phyloP scores from a whole-genome alignment of 2,113 vertebrate species.

The Lophochroa leadbeateri region DNA sequence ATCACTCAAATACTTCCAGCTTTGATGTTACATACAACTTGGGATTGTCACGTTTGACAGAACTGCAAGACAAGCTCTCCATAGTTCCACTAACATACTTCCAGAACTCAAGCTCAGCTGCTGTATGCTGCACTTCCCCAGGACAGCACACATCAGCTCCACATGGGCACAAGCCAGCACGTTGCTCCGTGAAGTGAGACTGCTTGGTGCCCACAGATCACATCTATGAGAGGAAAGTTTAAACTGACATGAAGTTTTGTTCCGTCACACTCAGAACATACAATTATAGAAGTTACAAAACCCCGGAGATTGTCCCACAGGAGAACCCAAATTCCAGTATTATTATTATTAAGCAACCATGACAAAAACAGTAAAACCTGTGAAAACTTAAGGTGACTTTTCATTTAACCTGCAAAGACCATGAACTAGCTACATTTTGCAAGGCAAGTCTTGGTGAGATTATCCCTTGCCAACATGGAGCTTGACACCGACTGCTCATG shows the following conservation, averaged over 20 bases:
- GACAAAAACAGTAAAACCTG: not conserved
- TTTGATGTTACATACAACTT: not conserved
- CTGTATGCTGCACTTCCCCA: not conserved
- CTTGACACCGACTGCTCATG: not conserved
- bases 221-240: not conserved
- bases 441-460: not conserved
- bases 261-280: not conserved
- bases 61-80: not conserved
- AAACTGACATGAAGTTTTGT: not conserved
- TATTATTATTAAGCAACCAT: not conserved
- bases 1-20: not conserved
- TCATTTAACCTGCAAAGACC: not conserved
- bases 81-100: not conserved
- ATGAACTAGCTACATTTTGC: not conserved
- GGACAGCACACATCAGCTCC: not conserved
- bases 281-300: not conserved
- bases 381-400: not conserved
- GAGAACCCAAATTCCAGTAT: not conserved
- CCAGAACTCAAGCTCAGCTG: not conserved
- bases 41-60: not conserved
- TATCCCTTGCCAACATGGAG: not conserved
- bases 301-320: not conserved
- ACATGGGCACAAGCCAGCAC: not conserved
- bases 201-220: not conserved
- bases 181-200: not conserved